These are phyloP conservation scores for Falco novaeseelandiae DNA, from an alignment of 2,797 vertebrate genomes.

Conservation along the genomic window DNA sequence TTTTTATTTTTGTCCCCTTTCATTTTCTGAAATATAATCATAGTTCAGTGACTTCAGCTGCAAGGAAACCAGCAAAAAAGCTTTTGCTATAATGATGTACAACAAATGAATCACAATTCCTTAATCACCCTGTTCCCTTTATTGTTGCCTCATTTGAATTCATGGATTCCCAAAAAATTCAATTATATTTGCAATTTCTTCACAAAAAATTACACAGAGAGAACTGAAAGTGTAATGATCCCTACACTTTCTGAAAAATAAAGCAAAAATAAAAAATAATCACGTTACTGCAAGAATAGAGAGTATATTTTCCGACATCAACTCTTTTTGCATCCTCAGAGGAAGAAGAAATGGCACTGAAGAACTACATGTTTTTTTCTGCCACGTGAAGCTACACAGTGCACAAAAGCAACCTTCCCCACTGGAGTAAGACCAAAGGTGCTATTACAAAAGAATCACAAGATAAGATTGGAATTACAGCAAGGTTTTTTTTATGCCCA, in stretches of 20 bases:
- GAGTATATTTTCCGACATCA: not conserved
- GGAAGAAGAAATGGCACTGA: not conserved
- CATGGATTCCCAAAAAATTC: slow-evolving; percentile 34
- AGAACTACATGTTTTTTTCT: not conserved
- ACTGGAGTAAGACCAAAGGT: not conserved
- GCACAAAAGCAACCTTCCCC: not conserved
- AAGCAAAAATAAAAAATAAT: not conserved
- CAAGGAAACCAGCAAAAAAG: slow-evolving; percentile 9
- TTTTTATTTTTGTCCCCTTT: slow-evolving; percentile 68
- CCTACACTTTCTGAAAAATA: not conserved
- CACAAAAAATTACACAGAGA: slow-evolving; percentile 56
- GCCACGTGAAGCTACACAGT: not conserved
- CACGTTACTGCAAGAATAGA: not conserved
- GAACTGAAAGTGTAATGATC: slow-evolving; percentile 19
- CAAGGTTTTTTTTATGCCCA: not conserved
- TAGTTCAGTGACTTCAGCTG: slow-evolving; percentile 63
- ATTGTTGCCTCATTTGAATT: slow-evolving; percentile 62
- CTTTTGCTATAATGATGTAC: slow-evolving; percentile 51
- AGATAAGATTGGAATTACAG: not conserved
- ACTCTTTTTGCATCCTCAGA: not conserved
- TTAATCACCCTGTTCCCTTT: slow-evolving; percentile 40
- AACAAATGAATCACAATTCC: slow-evolving; percentile 52
- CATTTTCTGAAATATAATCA: slow-evolving; percentile 71
- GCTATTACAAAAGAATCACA: not conserved
- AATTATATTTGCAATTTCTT: slow-evolving; percentile 67